Percentiles rank a stretch among this genome's conserved stretches.
Evolutionary conservation across 2,888 invertebrate species (phyloP).

Genomic region (Prionchulus punctatus): DNA sequence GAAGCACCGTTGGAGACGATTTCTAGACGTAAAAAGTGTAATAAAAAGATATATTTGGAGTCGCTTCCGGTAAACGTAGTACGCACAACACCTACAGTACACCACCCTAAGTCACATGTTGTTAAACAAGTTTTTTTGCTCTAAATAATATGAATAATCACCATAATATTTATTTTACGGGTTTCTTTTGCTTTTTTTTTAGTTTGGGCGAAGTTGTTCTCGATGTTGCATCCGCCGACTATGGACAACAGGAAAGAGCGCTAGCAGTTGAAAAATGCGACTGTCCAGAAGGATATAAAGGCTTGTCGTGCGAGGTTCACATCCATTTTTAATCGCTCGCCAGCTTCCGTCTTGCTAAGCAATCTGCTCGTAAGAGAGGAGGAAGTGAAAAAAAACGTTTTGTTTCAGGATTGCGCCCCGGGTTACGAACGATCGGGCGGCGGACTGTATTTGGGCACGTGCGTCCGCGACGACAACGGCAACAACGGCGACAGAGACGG

Average conservation of each 20-base stretch:
- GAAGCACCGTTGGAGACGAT: too few species aligned
- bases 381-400: not conserved
- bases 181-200: too few species aligned
- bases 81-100: too few species aligned
- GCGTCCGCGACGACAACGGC: constrained; percentile 32
- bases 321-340: not conserved
- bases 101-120: too few species aligned
- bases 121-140: too few species aligned
- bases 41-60: too few species aligned
- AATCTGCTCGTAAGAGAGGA: not conserved
- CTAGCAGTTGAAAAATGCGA: constrained; percentile 43
- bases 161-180: too few species aligned
- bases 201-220: constrained; percentile 65
- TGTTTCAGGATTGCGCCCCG: constrained; percentile 53
- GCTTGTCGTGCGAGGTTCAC: constrained; percentile 42
- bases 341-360: not conserved
- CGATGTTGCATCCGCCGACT: constrained; percentile 60
- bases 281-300: constrained; percentile 42
- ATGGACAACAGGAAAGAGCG: constrained; percentile 61
- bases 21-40: too few species aligned
- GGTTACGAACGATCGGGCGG: constrained; percentile 56
- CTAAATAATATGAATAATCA: too few species aligned
- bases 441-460: constrained; percentile 67
- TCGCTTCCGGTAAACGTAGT: too few species aligned
- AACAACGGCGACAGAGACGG: not conserved